Evolutionary conservation across 1,140 invertebrate genomes (phyloP).

Genomic region (Heliconius nattereri): DNA sequence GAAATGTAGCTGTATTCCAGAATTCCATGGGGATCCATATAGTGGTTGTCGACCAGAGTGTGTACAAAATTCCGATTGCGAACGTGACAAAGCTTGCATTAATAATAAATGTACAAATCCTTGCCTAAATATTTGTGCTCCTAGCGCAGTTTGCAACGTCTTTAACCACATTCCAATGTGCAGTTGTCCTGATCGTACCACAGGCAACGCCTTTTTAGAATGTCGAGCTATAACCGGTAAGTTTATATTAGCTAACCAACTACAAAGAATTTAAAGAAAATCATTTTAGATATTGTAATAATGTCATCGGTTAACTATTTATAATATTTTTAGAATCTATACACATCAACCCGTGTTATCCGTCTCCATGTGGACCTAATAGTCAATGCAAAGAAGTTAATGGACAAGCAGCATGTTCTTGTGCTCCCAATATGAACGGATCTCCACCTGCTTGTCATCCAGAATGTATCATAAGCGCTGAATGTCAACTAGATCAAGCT

Average conservation of each 20-base stretch:
- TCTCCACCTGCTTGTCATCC: slow-evolving; percentile 83
- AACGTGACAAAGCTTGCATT: slow-evolving; percentile 86
- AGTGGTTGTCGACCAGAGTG: slow-evolving; percentile 86
- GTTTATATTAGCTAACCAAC: neutral
- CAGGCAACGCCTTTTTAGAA: slow-evolving; percentile 91
- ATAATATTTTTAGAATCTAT: slow-evolving; percentile 62
- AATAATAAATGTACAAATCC: slow-evolving; percentile 87
- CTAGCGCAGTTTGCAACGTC: slow-evolving; percentile 89
- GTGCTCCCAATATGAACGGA: slow-evolving; percentile 84
- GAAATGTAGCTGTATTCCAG: slow-evolving; percentile 89
- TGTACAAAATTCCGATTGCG: slow-evolving; percentile 87
- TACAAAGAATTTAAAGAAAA: too few relatives aligned
- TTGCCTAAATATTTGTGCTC: slow-evolving; percentile 87
- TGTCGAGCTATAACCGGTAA: slow-evolving; percentile 81
- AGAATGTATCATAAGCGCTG: slow-evolving; percentile 83
- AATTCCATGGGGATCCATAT: slow-evolving; percentile 89
- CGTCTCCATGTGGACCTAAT: slow-evolving; percentile 84
- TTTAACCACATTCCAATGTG: slow-evolving; percentile 92
- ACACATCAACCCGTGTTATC: slow-evolving; percentile 81
- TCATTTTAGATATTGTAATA: neutral
- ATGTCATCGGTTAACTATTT: neutral
- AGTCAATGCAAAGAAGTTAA: slow-evolving; percentile 84
- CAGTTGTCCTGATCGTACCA: slow-evolving; percentile 87
- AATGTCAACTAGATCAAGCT: slow-evolving; percentile 82
- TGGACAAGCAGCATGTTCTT: slow-evolving; percentile 84